phyloP scores from a whole-genome alignment of 2,113 vertebrate genomes.

The Cheilinus undulatus region DNA sequence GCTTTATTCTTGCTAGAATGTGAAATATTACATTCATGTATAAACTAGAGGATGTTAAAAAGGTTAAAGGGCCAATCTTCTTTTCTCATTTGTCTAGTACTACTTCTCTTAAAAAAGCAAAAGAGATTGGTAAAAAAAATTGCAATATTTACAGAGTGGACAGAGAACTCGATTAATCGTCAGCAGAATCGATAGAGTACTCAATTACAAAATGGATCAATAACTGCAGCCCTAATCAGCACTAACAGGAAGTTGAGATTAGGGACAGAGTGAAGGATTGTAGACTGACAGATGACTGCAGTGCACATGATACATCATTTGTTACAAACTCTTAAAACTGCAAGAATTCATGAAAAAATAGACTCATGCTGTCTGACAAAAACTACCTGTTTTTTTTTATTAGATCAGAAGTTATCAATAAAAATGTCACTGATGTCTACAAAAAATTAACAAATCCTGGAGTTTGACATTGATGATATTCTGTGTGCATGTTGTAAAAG shows the following conservation, averaged over 20 bases:
- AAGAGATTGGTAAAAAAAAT: too few species aligned
- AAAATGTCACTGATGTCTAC: constrained; percentile 10
- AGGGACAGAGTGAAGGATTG: constrained; percentile 41
- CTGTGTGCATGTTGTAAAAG: constrained; percentile 13
- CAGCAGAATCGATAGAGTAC: too few species aligned
- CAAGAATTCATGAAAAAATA: constrained; percentile 21
- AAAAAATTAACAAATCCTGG: not conserved
- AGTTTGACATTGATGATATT: constrained; percentile 16
- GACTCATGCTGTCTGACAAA: constrained; percentile 30
- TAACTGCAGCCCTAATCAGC: too few species aligned
- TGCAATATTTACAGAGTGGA: too few species aligned
- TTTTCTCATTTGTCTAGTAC: too few species aligned
- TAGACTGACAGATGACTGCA: constrained; percentile 41
- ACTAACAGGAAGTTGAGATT: constrained; percentile 29
- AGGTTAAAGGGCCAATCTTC: too few species aligned
- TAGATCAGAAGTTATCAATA: constrained; percentile 30
- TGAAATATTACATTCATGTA: too few species aligned
- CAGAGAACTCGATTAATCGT: too few species aligned
- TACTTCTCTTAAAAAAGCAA: too few species aligned
- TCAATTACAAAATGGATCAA: too few species aligned
- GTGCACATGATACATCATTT: constrained; percentile 38
- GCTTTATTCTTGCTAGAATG: too few species aligned
- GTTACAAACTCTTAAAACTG: constrained; percentile 13
- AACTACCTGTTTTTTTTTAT: constrained; percentile 9
- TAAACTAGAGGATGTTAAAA: too few species aligned